Conservation (phyloP, 2,113 vertebrate genomes). For the Diphyllodes magnificus region DNA sequence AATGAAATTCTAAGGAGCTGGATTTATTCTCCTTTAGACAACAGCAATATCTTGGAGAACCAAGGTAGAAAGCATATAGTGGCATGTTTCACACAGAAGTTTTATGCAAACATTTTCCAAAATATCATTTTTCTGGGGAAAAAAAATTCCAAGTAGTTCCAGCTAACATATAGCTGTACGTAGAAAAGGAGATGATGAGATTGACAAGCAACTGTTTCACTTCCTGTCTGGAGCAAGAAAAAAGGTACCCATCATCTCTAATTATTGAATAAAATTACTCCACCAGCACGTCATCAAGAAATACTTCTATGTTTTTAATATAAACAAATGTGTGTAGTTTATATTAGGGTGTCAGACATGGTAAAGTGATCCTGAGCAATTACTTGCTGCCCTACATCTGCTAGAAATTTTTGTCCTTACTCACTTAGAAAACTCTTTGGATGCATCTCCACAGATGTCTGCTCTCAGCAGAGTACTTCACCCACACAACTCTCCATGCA, state of each 20-base stretch:
- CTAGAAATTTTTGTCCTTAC: background rate
- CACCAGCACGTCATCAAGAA: background rate
- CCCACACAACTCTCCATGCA: background rate
- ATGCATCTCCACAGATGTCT: background rate
- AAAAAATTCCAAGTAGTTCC: background rate
- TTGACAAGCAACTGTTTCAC: background rate
- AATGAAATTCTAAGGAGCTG: background rate
- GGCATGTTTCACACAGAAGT: background rate
- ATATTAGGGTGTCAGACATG: background rate
- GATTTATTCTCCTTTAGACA: background rate
- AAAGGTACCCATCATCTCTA: background rate
- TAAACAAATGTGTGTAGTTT: slow-evolving; percentile 15
- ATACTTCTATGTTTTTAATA: background rate
- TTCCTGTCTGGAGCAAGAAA: background rate
- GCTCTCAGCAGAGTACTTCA: background rate
- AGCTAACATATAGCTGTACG: background rate
- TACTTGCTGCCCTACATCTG: background rate
- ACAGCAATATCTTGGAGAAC: background rate
- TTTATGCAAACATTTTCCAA: background rate
- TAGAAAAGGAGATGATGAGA: background rate
- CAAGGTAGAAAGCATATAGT: background rate
- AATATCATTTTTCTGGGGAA: background rate
- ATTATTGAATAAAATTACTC: background rate
- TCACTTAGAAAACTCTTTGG: background rate
- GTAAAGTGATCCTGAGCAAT: slow-evolving; percentile 24